Evolutionary conservation across 2,797 vertebrate genomes (phyloP).

Genomic region (Channa striata): DNA sequence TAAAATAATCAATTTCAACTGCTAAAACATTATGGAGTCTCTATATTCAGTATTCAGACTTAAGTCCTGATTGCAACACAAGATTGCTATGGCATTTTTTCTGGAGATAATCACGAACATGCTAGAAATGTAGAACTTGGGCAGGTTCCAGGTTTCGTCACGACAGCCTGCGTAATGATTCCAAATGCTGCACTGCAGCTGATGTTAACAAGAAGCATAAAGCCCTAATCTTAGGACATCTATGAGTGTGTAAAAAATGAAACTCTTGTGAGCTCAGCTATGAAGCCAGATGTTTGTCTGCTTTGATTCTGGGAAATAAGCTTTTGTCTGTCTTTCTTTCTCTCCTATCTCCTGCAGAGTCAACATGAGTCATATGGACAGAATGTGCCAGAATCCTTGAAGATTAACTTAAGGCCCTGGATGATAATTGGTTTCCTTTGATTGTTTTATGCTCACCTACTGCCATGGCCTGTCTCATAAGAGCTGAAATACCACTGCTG

Average conservation of each 20-base stretch:
- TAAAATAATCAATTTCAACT: constrained; percentile 27
- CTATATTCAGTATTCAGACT: constrained; percentile 22
- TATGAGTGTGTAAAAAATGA: constrained; percentile 57
- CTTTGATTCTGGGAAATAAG: constrained; percentile 75
- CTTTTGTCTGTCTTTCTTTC: constrained; percentile 64
- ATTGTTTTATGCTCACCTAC: constrained; percentile 8
- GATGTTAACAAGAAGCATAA: constrained; percentile 43
- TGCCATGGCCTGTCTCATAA: constrained; percentile 44
- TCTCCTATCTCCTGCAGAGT: constrained; percentile 50
- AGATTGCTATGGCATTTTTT: constrained; percentile 14
- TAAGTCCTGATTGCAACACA: constrained; percentile 33
- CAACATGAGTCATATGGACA: constrained; percentile 26
- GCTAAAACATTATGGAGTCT: constrained; percentile 1
- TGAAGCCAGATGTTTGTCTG: constrained; percentile 75
- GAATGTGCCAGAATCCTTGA: constrained; percentile 47
- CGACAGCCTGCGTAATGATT: constrained; percentile 39
- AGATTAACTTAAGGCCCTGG: constrained; percentile 43
- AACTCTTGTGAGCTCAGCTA: constrained; percentile 57
- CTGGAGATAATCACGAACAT: constrained; percentile 18
- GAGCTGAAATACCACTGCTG: constrained; percentile 30
- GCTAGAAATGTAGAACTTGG: constrained; percentile 32
- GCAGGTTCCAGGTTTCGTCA: constrained; percentile 28
- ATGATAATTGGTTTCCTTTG: constrained; percentile 23
- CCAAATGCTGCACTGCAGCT: constrained; percentile 32
- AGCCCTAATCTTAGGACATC: constrained; percentile 51